Percentiles rank a stretch among this genome's conserved stretches.
Conservation (phyloP, 2,797 vertebrate species). For the Labroides dimidiatus region DNA sequence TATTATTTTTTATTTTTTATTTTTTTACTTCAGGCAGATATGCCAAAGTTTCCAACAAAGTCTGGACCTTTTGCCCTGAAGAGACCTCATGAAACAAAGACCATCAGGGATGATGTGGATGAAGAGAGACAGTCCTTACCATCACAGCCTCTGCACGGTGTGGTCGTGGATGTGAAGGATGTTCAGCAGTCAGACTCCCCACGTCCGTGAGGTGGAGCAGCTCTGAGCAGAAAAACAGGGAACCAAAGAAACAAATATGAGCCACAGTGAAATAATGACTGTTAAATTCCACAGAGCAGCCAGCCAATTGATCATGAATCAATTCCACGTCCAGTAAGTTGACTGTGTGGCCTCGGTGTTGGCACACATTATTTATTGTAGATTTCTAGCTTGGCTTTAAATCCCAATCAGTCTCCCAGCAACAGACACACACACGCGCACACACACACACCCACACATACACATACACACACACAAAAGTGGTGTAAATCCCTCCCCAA, state of each 20-base stretch:
- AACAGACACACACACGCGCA: conserved; percentile 11
- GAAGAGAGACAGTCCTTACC: conserved; percentile 66
- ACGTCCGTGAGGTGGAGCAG: conserved; percentile 50
- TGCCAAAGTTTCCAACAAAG: conserved; percentile 9
- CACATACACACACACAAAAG: conserved; percentile 15
- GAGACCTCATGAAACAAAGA: conserved; percentile 16
- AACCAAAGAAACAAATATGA: conserved; percentile 48
- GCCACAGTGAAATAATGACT: conserved; percentile 54
- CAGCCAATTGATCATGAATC: conserved; percentile 67
- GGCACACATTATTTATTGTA: conserved; percentile 58
- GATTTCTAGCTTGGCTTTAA: conserved; percentile 53
- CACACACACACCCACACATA: no score
- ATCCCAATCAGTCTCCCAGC: conserved; percentile 54
- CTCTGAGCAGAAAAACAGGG: conserved; percentile 35
- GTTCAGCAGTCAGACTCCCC: conserved; percentile 60
- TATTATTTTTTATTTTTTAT: conserved; percentile 31
- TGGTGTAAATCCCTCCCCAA: conserved; percentile 49
- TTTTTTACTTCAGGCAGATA: conserved; percentile 31
- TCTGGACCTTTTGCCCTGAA: conserved; percentile 13
- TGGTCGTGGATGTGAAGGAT: conserved; percentile 28
- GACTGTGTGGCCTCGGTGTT: conserved; percentile 49
- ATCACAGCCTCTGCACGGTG: conserved; percentile 57
- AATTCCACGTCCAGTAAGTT: conserved; percentile 50
- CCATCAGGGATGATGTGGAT: conserved; percentile 23
- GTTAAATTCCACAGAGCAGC: conserved; percentile 49